Conservation (phyloP, 1,140 invertebrate genomes). For the Brachionus rubens region DNA sequence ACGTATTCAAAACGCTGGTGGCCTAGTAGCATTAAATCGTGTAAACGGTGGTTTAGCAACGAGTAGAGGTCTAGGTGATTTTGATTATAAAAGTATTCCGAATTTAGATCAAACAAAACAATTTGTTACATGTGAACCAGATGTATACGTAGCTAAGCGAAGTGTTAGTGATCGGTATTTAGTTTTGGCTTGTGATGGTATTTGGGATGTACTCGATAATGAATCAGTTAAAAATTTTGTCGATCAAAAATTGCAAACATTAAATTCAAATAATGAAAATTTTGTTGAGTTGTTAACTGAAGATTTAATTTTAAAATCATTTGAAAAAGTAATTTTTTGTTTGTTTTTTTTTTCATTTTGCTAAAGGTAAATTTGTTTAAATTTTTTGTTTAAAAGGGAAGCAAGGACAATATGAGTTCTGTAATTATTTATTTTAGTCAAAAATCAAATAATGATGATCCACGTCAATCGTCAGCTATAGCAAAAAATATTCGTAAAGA, state of each 20-base stretch:
- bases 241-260: conserved; percentile 78
- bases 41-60: conserved; percentile 92
- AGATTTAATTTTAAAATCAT: conserved; percentile 86
- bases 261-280: conserved; percentile 80
- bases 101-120: conserved; percentile 81
- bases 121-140: conserved; percentile 92
- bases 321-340: conserved; percentile 24
- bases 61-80: conserved; percentile 92
- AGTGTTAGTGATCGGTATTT: conserved; percentile 94
- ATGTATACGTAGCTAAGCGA: conserved; percentile 76
- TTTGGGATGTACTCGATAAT: conserved; percentile 96
- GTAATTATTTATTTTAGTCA: conserved; percentile 80
- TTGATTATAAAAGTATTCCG: conserved; percentile 88
- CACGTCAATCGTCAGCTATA: background rate
- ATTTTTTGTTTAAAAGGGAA: conserved; percentile 71
- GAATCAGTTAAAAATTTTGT: conserved; percentile 83
- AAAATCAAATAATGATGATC: background rate
- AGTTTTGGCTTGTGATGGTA: conserved; percentile 93
- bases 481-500: background rate
- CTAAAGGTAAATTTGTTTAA: background rate
- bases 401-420: conserved; percentile 99
- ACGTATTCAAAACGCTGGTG: conserved; percentile 77
- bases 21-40: conserved; percentile 91
- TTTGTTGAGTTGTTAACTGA: conserved; percentile 95
- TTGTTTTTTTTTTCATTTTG: too few relatives aligned